A percentile compares a stretch with the other conserved stretches of the same genome.
Evolutionary conservation across 2,888 invertebrate species (phyloP).

Genomic region (Limnephilus lunatus): DNA sequence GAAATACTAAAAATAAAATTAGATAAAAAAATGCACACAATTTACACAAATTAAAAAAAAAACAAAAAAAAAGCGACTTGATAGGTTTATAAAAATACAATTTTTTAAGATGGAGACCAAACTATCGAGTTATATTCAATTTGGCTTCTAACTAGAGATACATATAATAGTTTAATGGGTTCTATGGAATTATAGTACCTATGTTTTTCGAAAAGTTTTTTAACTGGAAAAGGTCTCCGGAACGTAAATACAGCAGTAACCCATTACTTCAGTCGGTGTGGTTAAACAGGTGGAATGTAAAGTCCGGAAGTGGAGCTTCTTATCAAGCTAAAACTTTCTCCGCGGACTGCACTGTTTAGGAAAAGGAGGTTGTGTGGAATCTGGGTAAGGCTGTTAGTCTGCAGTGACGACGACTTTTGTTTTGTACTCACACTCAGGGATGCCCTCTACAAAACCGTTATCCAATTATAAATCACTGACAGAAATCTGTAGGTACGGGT

Average conservation of each 20-base stretch:
- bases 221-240: not conserved
- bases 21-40: too few species aligned
- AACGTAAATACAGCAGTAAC: not conserved
- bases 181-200: too few species aligned
- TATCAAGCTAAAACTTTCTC: constrained; percentile 22
- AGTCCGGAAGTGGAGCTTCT: constrained; percentile 13
- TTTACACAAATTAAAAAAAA: too few species aligned
- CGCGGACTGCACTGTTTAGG: constrained; percentile 21
- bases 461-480: not conserved
- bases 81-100: too few species aligned
- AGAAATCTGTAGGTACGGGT: too few species aligned
- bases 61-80: too few species aligned
- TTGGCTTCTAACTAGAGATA: too few species aligned
- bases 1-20: too few species aligned
- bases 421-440: not conserved
- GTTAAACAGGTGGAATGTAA: not conserved
- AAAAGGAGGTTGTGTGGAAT: not conserved
- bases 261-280: not conserved
- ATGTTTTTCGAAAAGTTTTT: not conserved
- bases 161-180: too few species aligned
- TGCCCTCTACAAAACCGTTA: not conserved
- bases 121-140: too few species aligned
- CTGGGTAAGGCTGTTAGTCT: constrained; percentile 22
- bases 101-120: too few species aligned
- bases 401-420: constrained; percentile 7